Evolutionary conservation across 1,140 invertebrate species (phyloP), one percentile per base, ranked within the genome.

Genomic region (Lasioglossum albipes): DNA sequence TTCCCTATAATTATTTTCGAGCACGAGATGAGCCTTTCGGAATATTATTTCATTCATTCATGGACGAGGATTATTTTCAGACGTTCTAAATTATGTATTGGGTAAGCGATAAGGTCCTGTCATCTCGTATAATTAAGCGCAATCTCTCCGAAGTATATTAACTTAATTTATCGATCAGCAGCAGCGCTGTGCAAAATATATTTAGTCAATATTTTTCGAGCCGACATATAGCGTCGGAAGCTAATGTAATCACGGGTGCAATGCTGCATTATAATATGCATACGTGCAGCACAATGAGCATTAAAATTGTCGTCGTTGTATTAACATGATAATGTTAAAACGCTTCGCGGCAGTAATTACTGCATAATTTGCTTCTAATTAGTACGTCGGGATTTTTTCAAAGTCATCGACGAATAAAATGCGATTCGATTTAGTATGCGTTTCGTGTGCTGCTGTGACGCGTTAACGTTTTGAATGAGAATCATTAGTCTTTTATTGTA

Each of bases 251-350:
- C 61, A 13, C 18, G 12, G 20, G 9, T 36, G 22, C 31, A 7
- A 18, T n/a, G 20, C 16, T 6, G 27, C 16, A n/a, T 75, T 57
- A 13, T 22, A 52, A 65, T 65, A 41, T 66, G 18, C 18, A 42
- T 36, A 42, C 36, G 13, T n/a, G 18, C 20, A 20, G n/a, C 16
- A 20, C 31, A 27, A 67, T 57, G 54, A n/a, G 45, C 36, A 67
- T 66, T 54, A 27, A 54, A 75, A 67, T 67, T 27, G 5, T 9
- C 7, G 36, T 3, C 16, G 13, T 66, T 66, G 64, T 36, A 66
- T 66, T 42, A 54, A 9, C 73, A 27, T 54, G 16, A 22, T 54
- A 54, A 67, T 67, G 52, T 22, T 42, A 41, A 75, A 66, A 36
- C 45, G 13, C 0, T 4, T 0, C 45, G 7, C 7, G 20, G 20